These are phyloP conservation scores for Hemicordylus capensis DNA, from an alignment of 2,113 vertebrate species.

Conservation along the genomic window DNA sequence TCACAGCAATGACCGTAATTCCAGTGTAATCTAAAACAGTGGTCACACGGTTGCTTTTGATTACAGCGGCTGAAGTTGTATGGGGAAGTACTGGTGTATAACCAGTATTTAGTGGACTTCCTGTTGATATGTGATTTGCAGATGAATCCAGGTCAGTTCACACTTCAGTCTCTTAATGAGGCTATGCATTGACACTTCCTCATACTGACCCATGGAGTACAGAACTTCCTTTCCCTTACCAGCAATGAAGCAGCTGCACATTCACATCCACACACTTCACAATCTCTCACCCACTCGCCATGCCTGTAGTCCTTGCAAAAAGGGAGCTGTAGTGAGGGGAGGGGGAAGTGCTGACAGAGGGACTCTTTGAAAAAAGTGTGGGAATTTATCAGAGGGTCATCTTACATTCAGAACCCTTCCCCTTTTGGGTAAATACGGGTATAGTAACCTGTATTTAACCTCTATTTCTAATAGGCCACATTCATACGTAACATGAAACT, in stretches of 20 bases:
- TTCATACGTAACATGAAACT: too few relatives aligned
- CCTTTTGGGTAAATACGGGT: not conserved
- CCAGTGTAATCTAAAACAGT: accelerated
- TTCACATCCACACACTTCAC: too few relatives aligned
- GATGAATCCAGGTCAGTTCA: not conserved
- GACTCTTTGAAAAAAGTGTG: not conserved
- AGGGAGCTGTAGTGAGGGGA: too few relatives aligned
- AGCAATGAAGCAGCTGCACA: not conserved
- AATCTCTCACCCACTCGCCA: too few relatives aligned
- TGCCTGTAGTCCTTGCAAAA: too few relatives aligned
- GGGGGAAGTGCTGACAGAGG: not conserved
- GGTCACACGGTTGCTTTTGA: not conserved
- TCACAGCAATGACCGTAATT: not conserved
- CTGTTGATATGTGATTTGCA: not conserved
- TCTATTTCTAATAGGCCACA: too few relatives aligned
- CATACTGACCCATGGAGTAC: not conserved
- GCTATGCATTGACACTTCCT: not conserved
- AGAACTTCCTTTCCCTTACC: not conserved
- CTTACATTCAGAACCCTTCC: too few relatives aligned
- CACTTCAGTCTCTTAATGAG: not conserved
- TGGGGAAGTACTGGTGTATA: not conserved
- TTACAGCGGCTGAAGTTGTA: not conserved
- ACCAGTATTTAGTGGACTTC: not conserved
- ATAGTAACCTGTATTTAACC: too few relatives aligned
- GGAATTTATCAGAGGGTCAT: too few relatives aligned